Evolutionary conservation across 2,888 invertebrate genomes (phyloP).

Genomic region (Candidula unifasciata): DNA sequence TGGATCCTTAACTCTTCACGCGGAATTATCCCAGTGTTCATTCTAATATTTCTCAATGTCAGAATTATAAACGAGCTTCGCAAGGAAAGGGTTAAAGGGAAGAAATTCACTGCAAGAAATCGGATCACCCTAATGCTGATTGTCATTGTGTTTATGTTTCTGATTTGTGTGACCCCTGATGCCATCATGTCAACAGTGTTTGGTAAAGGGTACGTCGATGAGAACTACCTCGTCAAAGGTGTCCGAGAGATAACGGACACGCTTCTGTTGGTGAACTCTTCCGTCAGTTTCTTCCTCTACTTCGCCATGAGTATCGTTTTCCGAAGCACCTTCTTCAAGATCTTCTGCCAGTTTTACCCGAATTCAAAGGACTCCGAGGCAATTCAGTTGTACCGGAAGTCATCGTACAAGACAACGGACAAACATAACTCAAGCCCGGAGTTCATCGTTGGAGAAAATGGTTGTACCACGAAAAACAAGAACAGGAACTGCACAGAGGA

Average conservation of each 20-base stretch:
- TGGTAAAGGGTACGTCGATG: slow-evolving; percentile 76
- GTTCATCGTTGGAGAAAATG: slow-evolving; percentile 43
- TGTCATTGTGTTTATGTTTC: slow-evolving; percentile 75
- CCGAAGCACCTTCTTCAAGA: slow-evolving; percentile 69
- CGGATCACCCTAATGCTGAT: slow-evolving; percentile 77
- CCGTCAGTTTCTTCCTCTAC: slow-evolving; percentile 76
- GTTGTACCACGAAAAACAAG: not conserved
- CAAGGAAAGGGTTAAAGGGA: slow-evolving; percentile 68
- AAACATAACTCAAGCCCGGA: slow-evolving; percentile 8
- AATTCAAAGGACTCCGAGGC: slow-evolving; percentile 14
- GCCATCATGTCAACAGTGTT: slow-evolving; percentile 77
- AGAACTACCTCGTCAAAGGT: slow-evolving; percentile 71
- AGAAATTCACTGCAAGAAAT: slow-evolving; percentile 72
- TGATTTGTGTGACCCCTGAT: slow-evolving; percentile 76
- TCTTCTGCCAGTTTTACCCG: slow-evolving; percentile 63
- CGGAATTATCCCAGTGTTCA: slow-evolving; percentile 74
- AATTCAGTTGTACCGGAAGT: slow-evolving; percentile 33
- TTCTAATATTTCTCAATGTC: slow-evolving; percentile 72
- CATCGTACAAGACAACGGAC: not conserved
- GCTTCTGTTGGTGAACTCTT: slow-evolving; percentile 75
- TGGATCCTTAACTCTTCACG: slow-evolving; percentile 74
- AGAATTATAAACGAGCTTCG: slow-evolving; percentile 73
- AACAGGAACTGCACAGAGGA: not conserved
- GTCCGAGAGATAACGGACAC: slow-evolving; percentile 77
- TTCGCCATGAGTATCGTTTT: slow-evolving; percentile 75